These are phyloP conservation scores for Drosophila sucinea DNA, from an alignment of 1,140 invertebrate species.

Conservation along the genomic window DNA sequence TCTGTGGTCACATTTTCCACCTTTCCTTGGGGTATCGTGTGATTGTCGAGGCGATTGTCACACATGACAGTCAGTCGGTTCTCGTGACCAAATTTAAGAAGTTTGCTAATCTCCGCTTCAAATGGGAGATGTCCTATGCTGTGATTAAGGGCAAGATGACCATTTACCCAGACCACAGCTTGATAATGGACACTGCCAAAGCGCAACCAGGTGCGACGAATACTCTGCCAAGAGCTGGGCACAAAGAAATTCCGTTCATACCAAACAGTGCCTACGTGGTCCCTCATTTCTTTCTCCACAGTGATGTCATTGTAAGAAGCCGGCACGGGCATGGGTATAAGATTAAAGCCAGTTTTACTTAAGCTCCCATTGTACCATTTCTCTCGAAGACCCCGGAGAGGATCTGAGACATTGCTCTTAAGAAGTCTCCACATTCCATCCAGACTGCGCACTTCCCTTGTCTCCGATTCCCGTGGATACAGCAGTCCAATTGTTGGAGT, in stretches of 20 bases:
- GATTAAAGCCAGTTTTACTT: slow-evolving; percentile 18
- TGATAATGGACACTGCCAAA: slow-evolving; percentile 95
- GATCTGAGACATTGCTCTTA: slow-evolving; percentile 85
- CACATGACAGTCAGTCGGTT: slow-evolving; percentile 94
- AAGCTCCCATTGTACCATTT: slow-evolving; percentile 87
- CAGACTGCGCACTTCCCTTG: slow-evolving; percentile 89
- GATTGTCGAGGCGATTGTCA: slow-evolving; percentile 93
- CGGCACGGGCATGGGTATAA: slow-evolving; percentile 95
- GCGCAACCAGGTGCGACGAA: slow-evolving; percentile 90
- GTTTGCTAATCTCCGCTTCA: slow-evolving; percentile 90
- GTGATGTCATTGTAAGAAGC: slow-evolving; percentile 98
- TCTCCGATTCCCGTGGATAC: slow-evolving; percentile 92
- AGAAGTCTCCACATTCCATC: slow-evolving; percentile 96
- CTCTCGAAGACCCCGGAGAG: slow-evolving; percentile 88
- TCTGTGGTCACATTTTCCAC: slow-evolving; percentile 86
- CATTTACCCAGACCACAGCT: slow-evolving; percentile 95
- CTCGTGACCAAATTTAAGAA: slow-evolving; percentile 88
- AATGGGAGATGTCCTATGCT: slow-evolving; percentile 98
- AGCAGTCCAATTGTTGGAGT: slow-evolving; percentile 85
- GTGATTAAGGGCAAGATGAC: slow-evolving; percentile 89
- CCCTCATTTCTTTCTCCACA: slow-evolving; percentile 89
- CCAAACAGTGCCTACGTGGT: slow-evolving; percentile 98
- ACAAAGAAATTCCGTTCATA: slow-evolving; percentile 92
- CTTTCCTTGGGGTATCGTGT: slow-evolving; percentile 92
- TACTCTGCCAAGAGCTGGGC: slow-evolving; percentile 88